Evolutionary conservation across 2,888 invertebrate genomes (phyloP).

Genomic region (Hypsopygia costalis): DNA sequence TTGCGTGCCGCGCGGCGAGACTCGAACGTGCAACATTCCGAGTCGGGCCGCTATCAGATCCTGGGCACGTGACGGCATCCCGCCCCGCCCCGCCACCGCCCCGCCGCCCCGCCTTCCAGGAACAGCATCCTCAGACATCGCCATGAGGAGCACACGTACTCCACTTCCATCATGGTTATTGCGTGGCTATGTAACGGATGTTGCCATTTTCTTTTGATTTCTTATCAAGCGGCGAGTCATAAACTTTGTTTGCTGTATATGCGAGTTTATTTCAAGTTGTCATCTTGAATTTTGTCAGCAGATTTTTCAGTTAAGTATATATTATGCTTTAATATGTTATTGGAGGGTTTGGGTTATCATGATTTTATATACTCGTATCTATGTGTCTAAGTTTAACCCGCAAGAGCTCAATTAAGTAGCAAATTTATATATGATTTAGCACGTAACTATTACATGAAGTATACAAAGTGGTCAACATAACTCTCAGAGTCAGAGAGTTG

Average conservation of each 20-base stretch:
- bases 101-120: not conserved
- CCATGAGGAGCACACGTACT: not conserved
- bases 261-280: too few relatives aligned
- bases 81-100: conserved; percentile 18
- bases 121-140: not conserved
- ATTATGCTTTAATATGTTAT: too few relatives aligned
- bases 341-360: too few relatives aligned
- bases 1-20: conserved; percentile 24
- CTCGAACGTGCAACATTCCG: conserved; percentile 38
- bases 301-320: too few relatives aligned
- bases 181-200: not conserved
- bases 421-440: too few relatives aligned
- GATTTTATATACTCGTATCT: too few relatives aligned
- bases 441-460: too few relatives aligned
- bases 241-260: not conserved
- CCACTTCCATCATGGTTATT: not conserved
- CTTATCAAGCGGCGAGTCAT: not conserved
- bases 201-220: not conserved
- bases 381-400: too few relatives aligned
- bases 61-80: conserved; percentile 67
- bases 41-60: conserved; percentile 49
- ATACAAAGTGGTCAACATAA: too few relatives aligned
- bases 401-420: too few relatives aligned
- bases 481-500: too few relatives aligned
- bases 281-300: too few relatives aligned